Percentiles rank a stretch among this genome's conserved stretches.
Evolutionary conservation across 1,140 invertebrate genomes (phyloP).

Genomic region (Pomacea maculata): DNA sequence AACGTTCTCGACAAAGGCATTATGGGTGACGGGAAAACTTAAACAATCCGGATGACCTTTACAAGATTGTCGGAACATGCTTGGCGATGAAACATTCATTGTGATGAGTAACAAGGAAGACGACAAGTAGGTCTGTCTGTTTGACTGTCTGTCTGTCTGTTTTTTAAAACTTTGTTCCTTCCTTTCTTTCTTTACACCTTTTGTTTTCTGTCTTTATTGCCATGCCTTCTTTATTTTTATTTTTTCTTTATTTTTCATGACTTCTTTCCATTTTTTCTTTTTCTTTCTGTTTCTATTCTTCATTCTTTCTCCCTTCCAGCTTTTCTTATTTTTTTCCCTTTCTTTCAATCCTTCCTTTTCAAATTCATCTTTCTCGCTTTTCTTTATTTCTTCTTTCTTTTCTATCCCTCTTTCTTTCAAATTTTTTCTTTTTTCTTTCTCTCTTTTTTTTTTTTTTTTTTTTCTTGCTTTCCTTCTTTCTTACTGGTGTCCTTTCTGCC

Average conservation of each 20-base stretch:
- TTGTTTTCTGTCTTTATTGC: not conserved
- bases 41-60: too few relatives aligned
- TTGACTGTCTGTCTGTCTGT: not conserved
- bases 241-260: too few relatives aligned
- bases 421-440: not conserved
- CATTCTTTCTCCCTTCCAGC: not conserved
- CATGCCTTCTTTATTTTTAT: too few relatives aligned
- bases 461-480: too few relatives aligned
- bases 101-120: too few relatives aligned
- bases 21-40: too few relatives aligned
- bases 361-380: not conserved
- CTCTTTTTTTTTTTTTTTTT: not conserved
- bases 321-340: not conserved
- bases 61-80: too few relatives aligned
- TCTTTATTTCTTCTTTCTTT: not conserved
- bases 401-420: not conserved
- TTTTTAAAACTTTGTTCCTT: too few relatives aligned
- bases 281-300: constrained; percentile 7
- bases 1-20: too few relatives aligned
- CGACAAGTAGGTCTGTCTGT: not conserved
- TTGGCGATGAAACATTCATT: not conserved
- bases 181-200: not conserved
- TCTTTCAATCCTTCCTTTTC: not conserved
- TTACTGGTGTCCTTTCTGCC: not conserved
- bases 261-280: not conserved